phyloP scores from a whole-genome alignment of 2,113 vertebrate species.

The Centropus bengalensis region DNA sequence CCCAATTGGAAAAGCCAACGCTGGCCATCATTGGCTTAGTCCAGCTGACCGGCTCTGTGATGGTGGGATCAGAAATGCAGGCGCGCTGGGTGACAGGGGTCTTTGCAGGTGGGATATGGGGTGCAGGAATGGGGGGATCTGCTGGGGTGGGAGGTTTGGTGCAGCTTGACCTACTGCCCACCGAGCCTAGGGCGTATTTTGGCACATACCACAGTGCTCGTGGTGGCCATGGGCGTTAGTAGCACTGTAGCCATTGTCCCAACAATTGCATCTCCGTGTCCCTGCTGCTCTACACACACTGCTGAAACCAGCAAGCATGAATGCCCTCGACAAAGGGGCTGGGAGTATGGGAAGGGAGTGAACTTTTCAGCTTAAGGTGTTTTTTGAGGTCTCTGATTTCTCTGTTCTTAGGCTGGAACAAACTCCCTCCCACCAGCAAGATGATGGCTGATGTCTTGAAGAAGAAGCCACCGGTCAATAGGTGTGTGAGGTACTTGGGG shows the following conservation, averaged over 20 bases:
- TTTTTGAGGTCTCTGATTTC: background rate
- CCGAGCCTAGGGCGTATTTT: background rate
- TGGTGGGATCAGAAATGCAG: slow-evolving; percentile 86
- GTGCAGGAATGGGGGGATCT: background rate
- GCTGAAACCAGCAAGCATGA: accelerated
- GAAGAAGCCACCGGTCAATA: slow-evolving; percentile 34
- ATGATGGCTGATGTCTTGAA: slow-evolving; percentile 65
- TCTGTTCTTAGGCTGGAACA: slow-evolving; percentile 64
- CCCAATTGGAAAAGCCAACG: slow-evolving; percentile 79
- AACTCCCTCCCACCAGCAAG: slow-evolving; percentile 65
- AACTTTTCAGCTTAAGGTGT: background rate
- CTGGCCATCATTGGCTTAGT: slow-evolving; percentile 86
- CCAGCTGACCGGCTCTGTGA: slow-evolving; percentile 77
- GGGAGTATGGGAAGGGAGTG: background rate
- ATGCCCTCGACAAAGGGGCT: background rate
- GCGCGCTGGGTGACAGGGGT: slow-evolving; percentile 87
- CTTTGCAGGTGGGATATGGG: slow-evolving; percentile 81
- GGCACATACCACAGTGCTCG: accelerated
- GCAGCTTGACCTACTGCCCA: background rate
- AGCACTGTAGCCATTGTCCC: background rate
- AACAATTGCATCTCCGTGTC: background rate
- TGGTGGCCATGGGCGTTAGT: background rate
- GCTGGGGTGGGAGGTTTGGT: background rate
- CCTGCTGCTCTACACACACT: background rate
- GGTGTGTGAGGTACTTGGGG: background rate